Base-by-base conservation (phyloP, 2,797 vertebrate genomes). In the Ctenopoma kingsleyae region DNA sequence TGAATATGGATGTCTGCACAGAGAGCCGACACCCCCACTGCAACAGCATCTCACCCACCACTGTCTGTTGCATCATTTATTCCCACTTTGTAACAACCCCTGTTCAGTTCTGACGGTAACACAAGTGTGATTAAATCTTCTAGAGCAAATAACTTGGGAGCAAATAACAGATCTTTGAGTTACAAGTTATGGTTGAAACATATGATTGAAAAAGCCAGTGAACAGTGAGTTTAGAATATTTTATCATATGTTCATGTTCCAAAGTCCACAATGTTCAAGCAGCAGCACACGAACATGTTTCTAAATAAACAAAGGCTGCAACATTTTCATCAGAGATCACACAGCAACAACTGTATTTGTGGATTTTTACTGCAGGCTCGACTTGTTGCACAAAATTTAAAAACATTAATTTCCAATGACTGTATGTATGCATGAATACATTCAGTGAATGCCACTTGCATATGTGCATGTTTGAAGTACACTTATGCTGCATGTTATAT, bases 1-100 rank as follows among this genome's bases (percentile, higher is more conserved):
- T 74, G 78, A 83, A 87, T 81, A 80, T 67, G 72, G 76, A 84
- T 50, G 43, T 54, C 53, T 49, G 63, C 57, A 58, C 57, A 48
- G 12, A 53, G 23, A 30, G 27, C 27, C 27, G 27, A 30, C 69
- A 66, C 66, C 58, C 59, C 35, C 57, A 52, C 74, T 61, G 60
- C 60, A 67, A 51, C 53, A 46, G 19, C 0, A 9, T 25, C 43
- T 58, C 65, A 27, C 41, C 47, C 60, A 57, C 46, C 30, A 4
- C 54, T 74, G 16, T 58, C 25, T 23, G 35, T 3, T 32, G n/a
- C 27, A 17, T 38, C 0, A 0, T 47, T 46, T 48, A 17, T 25
- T 71, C 56, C 41, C 23, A 16, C 27, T 44, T 15, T 27, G 8
- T 22, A 40, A n/a, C 27, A 19, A 13, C 1, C 13, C 23, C 49